Evolutionary conservation across 2,888 invertebrate species (phyloP).

Genomic region (Polymixis lichenea): DNA sequence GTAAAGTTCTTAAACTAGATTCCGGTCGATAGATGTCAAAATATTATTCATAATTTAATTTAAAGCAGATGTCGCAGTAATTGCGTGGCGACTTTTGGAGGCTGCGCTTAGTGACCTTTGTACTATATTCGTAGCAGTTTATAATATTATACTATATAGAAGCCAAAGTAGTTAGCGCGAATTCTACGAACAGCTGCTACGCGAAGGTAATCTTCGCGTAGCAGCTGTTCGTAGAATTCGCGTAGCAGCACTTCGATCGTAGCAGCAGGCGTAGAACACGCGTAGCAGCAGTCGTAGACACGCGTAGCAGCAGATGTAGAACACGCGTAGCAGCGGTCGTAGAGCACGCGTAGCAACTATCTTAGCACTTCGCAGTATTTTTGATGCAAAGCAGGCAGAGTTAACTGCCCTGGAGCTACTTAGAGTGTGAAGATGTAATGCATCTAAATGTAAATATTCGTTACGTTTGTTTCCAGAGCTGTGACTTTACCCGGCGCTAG

Average conservation of each 20-base stretch:
- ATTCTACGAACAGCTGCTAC: too few species aligned
- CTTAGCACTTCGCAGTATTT: neutral
- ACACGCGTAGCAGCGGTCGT: neutral
- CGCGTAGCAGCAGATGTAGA: neutral
- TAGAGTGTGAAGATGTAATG: neutral
- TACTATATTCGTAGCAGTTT: too few species aligned
- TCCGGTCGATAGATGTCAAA: neutral
- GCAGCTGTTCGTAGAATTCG: neutral
- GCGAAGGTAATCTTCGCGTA: neutral
- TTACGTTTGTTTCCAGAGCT: conserved; percentile 84
- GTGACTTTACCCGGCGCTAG: conserved; percentile 93
- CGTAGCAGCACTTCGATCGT: neutral
- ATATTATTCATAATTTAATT: neutral
- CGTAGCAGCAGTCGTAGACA: neutral
- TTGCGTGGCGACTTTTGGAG: too few species aligned
- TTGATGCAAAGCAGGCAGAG: neutral
- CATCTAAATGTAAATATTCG: neutral
- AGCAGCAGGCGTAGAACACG: neutral
- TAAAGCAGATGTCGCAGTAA: too few species aligned
- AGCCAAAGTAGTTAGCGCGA: neutral
- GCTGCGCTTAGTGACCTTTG: too few species aligned
- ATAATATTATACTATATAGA: neutral
- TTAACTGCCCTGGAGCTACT: neutral
- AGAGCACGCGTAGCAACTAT: neutral
- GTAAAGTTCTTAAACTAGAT: neutral